Conservation (phyloP, 2,797 vertebrate genomes). For the Tamandua tetradactyla region DNA sequence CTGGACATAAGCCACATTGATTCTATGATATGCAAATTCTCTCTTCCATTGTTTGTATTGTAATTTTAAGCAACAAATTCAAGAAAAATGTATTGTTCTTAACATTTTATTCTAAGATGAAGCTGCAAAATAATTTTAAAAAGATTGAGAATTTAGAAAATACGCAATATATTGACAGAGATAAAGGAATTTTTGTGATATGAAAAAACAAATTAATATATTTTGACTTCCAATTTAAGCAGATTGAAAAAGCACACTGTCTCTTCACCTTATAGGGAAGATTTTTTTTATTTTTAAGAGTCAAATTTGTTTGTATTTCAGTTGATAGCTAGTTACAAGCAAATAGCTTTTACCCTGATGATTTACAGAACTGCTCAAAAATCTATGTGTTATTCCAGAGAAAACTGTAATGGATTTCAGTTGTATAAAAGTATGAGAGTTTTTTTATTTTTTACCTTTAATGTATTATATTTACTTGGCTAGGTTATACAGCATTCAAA, state of each 20-base stretch:
- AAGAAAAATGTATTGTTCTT: background rate
- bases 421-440: background rate
- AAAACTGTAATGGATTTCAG: background rate
- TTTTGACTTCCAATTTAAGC: conserved; percentile 11
- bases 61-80: background rate
- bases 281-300: background rate
- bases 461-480: background rate
- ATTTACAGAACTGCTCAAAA: conserved; percentile 18
- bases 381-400: background rate
- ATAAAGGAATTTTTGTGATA: background rate
- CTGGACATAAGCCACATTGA: background rate
- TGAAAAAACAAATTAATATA: background rate
- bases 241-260: background rate
- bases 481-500: background rate
- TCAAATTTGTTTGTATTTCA: conserved; percentile 21
- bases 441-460: background rate
- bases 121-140: background rate
- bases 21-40: background rate
- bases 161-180: background rate
- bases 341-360: conserved; percentile 21
- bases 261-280: background rate
- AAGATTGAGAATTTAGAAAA: background rate
- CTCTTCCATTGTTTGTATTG: background rate
- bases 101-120: background rate
- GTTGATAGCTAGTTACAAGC: background rate